Conservation (phyloP, 2,888 invertebrate species). For the Atrina japonica region DNA sequence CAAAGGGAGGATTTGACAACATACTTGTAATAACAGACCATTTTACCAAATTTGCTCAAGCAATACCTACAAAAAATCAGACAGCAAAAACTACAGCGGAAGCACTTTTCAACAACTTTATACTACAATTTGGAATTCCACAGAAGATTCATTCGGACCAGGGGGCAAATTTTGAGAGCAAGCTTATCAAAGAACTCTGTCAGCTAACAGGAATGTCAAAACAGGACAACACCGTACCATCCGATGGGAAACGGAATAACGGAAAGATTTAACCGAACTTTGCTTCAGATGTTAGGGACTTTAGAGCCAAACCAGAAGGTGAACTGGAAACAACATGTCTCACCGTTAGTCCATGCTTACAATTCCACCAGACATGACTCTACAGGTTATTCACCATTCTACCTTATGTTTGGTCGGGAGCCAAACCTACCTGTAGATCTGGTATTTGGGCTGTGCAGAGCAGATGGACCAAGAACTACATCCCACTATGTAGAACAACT, state of each 20-base stretch:
- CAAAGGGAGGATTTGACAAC: slow-evolving; percentile 2
- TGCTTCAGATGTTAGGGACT: slow-evolving; percentile 32
- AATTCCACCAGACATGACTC: slow-evolving; percentile 31
- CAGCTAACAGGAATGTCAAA: slow-evolving; percentile 26
- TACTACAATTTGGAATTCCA: slow-evolving; percentile 31
- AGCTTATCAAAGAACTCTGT: slow-evolving; percentile 36
- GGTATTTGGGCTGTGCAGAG: slow-evolving; percentile 10
- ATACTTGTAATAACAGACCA: slow-evolving; percentile 30
- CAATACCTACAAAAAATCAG: slow-evolving; percentile 33
- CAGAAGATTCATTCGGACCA: slow-evolving; percentile 13
- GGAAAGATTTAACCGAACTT: slow-evolving; percentile 41
- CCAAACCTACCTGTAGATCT: slow-evolving; percentile 38
- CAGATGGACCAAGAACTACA: background rate
- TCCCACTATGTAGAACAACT: background rate
- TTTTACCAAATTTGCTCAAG: slow-evolving; percentile 34
- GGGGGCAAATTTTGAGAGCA: slow-evolving; percentile 39
- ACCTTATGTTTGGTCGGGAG: slow-evolving; percentile 38
- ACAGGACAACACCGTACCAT: slow-evolving; percentile 41
- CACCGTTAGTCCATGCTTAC: slow-evolving; percentile 27
- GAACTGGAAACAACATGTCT: slow-evolving; percentile 37
- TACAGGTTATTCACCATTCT: slow-evolving; percentile 41
- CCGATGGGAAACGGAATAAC: slow-evolving; percentile 45
- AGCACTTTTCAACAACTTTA: slow-evolving; percentile 23
- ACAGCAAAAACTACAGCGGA: slow-evolving; percentile 37
- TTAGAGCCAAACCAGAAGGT: slow-evolving; percentile 29